Conservation (phyloP, 2,888 invertebrate species). For the Agonopterix heracliana region DNA sequence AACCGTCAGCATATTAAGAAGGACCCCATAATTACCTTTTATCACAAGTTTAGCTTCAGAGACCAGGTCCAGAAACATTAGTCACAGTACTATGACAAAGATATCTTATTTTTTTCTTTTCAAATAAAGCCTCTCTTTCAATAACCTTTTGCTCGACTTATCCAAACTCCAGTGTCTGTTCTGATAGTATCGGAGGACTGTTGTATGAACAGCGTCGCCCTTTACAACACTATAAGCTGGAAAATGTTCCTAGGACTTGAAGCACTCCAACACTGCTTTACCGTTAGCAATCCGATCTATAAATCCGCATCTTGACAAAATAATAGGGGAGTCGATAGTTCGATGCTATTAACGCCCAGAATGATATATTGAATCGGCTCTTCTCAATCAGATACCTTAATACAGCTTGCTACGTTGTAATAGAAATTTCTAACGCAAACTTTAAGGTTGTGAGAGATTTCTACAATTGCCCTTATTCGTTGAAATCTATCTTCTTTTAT, state of each 20-base stretch:
- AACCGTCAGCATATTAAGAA: too few relatives aligned
- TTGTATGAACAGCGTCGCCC: constrained; percentile 22
- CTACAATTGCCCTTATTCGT: background rate
- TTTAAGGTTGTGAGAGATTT: background rate
- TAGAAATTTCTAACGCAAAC: constrained; percentile 33
- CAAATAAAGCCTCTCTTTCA: background rate
- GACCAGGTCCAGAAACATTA: too few relatives aligned
- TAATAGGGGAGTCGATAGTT: constrained; percentile 69
- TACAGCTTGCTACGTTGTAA: constrained; percentile 46
- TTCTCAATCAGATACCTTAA: constrained; percentile 73
- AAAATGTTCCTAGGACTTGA: constrained; percentile 27
- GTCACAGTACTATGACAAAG: too few relatives aligned
- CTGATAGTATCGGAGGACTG: constrained; percentile 11
- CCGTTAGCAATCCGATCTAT: constrained; percentile 66
- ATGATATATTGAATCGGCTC: constrained; percentile 70
- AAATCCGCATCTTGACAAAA: constrained; percentile 73
- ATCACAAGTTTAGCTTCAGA: too few relatives aligned
- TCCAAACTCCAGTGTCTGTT: constrained; percentile 7
- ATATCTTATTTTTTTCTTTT: too few relatives aligned
- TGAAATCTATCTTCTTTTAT: background rate
- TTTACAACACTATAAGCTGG: constrained; percentile 32
- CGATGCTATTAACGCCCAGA: constrained; percentile 69
- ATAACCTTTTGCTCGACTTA: constrained; percentile 5
- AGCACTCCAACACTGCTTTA: constrained; percentile 32
- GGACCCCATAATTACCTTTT: too few relatives aligned